Evolutionary conservation across 2,888 invertebrate species (phyloP), one percentile per base, ranked within the genome.

Genomic region (Campopleginae sp.): DNA sequence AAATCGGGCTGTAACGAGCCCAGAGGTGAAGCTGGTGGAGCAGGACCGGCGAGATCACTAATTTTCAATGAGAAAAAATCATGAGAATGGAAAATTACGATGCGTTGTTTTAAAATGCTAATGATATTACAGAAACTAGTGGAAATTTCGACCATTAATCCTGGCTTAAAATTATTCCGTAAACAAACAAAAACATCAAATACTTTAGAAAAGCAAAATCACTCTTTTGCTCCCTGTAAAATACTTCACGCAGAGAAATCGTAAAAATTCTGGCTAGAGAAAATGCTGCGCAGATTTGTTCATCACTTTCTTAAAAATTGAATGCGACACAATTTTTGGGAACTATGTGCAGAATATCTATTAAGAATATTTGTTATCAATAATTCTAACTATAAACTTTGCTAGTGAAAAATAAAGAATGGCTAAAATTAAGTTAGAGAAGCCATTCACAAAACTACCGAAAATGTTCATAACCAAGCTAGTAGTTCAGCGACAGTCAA

Each of bases 1-100:
- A 98, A 95, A 93, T 98, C 98, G 0, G 98, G 98, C 90, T 98
- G 98, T 1, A 98, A 95, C 27, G 98, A 96, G 44, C 98, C 98
- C 86, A 97, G 94, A 0, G 96, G 96, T 27, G 96, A 95, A 1
- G 96, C 94, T 48, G 94, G 94, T 51, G 95, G 94, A 85, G 94
- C 90, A 63, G 94, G 90, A 88, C 94, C 91, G 38, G 91, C 86
- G n/a, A 88, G 94, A 91, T 92, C 95, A 83, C 88, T 87, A 51
- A 51, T 77, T 42, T 33, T 23, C 46, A 68, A 19, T 61, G 14
- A 72, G 46, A 38, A 65, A 79, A 23, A 71, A 46, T 33, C 23
- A 23, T 6, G 42, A 19, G 12, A 58, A 58, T 58, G 10, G 6
- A n/a, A 6, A 27, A 44, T 5, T 23, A 70, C 23, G 7, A 31